Evolutionary conservation across 2,797 vertebrate species (phyloP).

Genomic region (Oryzias sinensis): DNA sequence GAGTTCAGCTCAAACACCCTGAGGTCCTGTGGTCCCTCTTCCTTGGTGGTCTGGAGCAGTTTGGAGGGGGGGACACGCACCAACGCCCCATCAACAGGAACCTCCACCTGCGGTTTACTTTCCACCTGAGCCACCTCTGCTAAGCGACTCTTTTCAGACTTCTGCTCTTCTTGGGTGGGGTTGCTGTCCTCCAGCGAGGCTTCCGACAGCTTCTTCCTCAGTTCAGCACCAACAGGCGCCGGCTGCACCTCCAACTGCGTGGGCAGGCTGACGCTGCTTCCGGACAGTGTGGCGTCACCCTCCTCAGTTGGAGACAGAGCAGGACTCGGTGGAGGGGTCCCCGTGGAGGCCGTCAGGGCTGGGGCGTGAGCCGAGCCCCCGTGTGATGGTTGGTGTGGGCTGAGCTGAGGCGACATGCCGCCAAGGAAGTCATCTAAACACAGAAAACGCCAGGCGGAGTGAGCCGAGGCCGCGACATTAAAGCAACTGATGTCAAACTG

Average conservation of each 20-base stretch:
- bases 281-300: conserved; percentile 81
- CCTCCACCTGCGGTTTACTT: conserved; percentile 30
- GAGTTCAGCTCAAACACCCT: conserved; percentile 97
- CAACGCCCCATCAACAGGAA: conserved; percentile 16
- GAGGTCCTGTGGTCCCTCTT: conserved; percentile 89
- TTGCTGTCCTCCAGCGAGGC: conserved; percentile 73
- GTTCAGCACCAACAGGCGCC: conserved; percentile 41
- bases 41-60: conserved; percentile 79
- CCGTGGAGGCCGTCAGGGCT: conserved; percentile 17
- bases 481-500: background rate
- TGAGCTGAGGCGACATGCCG: conserved; percentile 60
- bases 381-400: too few species aligned
- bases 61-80: conserved; percentile 61
- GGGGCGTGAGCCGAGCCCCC: background rate
- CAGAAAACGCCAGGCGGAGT: background rate
- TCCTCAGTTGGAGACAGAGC: conserved; percentile 57
- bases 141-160: conserved; percentile 36
- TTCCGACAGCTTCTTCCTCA: conserved; percentile 77
- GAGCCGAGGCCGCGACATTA: background rate
- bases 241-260: conserved; percentile 85
- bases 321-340: conserved; percentile 45
- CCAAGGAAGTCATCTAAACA: conserved; percentile 86
- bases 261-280: conserved; percentile 88
- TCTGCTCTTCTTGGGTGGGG: conserved; percentile 56
- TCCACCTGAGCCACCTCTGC: conserved; percentile 27